Percentiles rank a stretch among this genome's conserved stretches.
These are phyloP conservation scores for Zapus hudsonius DNA, from an alignment of 2,113 vertebrate genomes.

Conservation along the genomic window DNA sequence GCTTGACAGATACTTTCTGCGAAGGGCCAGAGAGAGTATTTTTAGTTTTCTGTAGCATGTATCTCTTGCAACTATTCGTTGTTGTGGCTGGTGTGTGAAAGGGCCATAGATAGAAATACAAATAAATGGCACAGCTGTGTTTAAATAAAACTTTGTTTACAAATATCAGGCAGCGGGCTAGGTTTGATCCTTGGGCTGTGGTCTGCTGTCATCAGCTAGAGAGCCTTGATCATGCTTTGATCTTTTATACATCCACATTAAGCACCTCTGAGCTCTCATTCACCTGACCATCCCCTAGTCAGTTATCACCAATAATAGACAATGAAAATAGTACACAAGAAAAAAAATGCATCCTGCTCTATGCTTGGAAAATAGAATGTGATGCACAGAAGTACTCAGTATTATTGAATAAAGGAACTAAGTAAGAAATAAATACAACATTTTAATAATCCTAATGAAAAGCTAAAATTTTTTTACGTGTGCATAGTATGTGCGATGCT, in stretches of 20 bases:
- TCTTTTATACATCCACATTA: not conserved
- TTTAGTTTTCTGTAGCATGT: not conserved
- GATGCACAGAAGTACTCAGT: not conserved
- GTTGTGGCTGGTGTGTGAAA: not conserved
- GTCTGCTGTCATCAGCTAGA: not conserved
- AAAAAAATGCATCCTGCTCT: not conserved
- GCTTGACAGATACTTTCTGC: not conserved
- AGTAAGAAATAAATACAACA: not conserved
- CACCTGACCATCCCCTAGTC: not conserved
- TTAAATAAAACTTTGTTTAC: constrained; percentile 56
- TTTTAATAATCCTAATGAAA: not conserved
- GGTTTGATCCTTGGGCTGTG: not conserved
- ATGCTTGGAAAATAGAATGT: not conserved
- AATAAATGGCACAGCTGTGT: not conserved
- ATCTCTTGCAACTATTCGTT: not conserved
- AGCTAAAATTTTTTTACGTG: not conserved
- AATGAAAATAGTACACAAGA: not conserved
- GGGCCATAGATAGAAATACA: not conserved
- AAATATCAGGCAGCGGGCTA: not conserved
- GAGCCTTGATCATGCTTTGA: not conserved
- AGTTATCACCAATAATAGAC: not conserved
- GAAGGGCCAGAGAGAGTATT: not conserved
- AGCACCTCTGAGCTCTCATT: not conserved
- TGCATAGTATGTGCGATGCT: too few relatives aligned
- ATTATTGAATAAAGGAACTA: not conserved